Evolutionary conservation across 2,888 invertebrate species (phyloP).

Genomic region (Phengaris arion): DNA sequence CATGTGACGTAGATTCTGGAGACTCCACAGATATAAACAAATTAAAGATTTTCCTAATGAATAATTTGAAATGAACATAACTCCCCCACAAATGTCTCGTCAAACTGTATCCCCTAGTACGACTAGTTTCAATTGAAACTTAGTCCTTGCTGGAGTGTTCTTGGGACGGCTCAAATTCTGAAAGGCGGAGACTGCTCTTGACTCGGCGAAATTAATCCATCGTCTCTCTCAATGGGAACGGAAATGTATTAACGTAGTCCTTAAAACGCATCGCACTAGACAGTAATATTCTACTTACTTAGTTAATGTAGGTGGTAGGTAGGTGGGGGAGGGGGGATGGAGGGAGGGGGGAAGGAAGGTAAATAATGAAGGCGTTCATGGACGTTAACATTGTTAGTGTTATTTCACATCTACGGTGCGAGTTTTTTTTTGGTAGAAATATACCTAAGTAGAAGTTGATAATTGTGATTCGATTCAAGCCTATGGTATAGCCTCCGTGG

Average conservation of each 20-base stretch:
- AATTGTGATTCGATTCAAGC: too few relatives aligned
- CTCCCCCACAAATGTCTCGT: constrained; percentile 63
- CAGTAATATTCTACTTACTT: constrained; percentile 25
- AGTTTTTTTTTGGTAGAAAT: too few relatives aligned
- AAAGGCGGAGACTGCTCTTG: constrained; percentile 64
- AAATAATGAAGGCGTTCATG: too few relatives aligned
- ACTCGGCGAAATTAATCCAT: constrained; percentile 73
- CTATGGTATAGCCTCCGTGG: too few relatives aligned
- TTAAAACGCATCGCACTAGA: constrained; percentile 35
- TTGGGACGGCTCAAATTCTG: constrained; percentile 59
- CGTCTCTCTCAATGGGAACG: constrained; percentile 51
- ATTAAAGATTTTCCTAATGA: constrained; percentile 35
- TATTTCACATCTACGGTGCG: too few relatives aligned
- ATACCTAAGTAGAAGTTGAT: too few relatives aligned
- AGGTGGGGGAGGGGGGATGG: background rate
- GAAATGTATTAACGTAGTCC: constrained; percentile 55
- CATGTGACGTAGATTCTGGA: too few relatives aligned
- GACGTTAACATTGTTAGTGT: too few relatives aligned
- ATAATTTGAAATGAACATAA: constrained; percentile 52
- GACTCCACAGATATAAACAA: background rate
- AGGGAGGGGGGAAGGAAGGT: too few relatives aligned
- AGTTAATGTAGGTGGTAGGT: background rate
- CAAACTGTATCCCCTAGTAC: constrained; percentile 61
- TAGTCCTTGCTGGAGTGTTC: constrained; percentile 62
- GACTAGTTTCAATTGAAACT: constrained; percentile 71